Percentiles rank a stretch among this genome's conserved stretches.
These are phyloP conservation scores for Platycheirus rosarum DNA, from an alignment of 2,888 invertebrate species.

Conservation along the genomic window DNA sequence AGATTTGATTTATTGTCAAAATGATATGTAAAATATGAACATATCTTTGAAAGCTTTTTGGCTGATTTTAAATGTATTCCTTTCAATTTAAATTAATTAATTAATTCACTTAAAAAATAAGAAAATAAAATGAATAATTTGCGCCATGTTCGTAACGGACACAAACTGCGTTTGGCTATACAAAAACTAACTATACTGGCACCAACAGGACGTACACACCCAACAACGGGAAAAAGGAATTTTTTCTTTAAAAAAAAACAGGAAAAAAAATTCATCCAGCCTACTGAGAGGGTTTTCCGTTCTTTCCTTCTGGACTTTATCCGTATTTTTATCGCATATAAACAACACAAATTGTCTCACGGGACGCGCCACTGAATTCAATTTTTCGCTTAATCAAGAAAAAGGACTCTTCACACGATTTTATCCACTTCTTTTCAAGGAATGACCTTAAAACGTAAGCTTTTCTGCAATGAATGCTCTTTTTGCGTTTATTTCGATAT, in stretches of 20 bases:
- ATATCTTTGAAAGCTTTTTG: no score
- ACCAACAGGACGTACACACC: slow-evolving; percentile 66
- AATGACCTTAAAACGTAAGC: slow-evolving; percentile 62
- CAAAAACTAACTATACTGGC: slow-evolving; percentile 20
- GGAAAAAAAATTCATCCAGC: slow-evolving; percentile 15
- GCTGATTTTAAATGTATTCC: not conserved
- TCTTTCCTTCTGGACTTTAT: slow-evolving; percentile 4
- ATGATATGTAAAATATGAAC: no score
- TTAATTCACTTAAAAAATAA: slow-evolving; percentile 9
- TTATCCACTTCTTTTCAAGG: slow-evolving; percentile 15
- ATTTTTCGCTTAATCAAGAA: not conserved
- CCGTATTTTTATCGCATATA: slow-evolving; percentile 58
- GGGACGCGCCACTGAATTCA: slow-evolving; percentile 6
- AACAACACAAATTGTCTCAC: slow-evolving; percentile 46
- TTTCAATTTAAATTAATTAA: slow-evolving; percentile 5
- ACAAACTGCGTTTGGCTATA: slow-evolving; percentile 61
- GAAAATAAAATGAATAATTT: slow-evolving; percentile 29
- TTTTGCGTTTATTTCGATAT: slow-evolving; percentile 24
- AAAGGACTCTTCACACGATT: slow-evolving; percentile 36
- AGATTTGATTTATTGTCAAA: not conserved
- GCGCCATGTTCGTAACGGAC: slow-evolving; percentile 57
- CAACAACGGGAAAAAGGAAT: slow-evolving; percentile 51
- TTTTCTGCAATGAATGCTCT: slow-evolving; percentile 51
- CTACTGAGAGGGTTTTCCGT: not conserved
- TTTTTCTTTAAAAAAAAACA: slow-evolving; percentile 15